These are phyloP conservation scores for Meiosimyza platycephala DNA, from an alignment of 2,888 invertebrate species.

Conservation along the genomic window DNA sequence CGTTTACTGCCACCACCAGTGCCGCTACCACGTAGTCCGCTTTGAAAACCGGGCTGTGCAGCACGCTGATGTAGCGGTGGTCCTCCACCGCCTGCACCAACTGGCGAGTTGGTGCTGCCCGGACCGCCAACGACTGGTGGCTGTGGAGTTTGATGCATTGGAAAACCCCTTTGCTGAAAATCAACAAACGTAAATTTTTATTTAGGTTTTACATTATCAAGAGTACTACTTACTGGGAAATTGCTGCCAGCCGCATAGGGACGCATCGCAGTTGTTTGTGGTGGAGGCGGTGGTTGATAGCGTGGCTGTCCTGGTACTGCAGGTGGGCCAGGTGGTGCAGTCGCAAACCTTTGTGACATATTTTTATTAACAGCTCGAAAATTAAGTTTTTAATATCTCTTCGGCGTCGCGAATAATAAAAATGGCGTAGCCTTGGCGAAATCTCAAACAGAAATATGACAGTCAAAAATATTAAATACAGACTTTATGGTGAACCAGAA, in stretches of 20 bases:
- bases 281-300: conserved; percentile 61
- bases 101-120: conserved; percentile 66
- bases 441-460: conserved; percentile 2
- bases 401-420: conserved; percentile 19
- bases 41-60: conserved; percentile 65
- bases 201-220: not conserved
- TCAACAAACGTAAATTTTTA: not conserved
- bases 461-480: not conserved
- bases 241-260: conserved; percentile 72
- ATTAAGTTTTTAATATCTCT: not conserved
- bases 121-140: conserved; percentile 69
- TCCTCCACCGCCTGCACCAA: conserved; percentile 47
- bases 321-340: conserved; percentile 54
- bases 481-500: not conserved
- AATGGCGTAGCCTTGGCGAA: conserved; percentile 13
- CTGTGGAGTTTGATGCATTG: conserved; percentile 70
- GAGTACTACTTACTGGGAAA: conserved; percentile 76
- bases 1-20: conserved; percentile 73
- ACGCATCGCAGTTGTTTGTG: conserved; percentile 63
- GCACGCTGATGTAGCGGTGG: conserved; percentile 72
- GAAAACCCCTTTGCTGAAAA: conserved; percentile 75
- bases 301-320: conserved; percentile 63
- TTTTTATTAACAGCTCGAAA: conserved; percentile 15
- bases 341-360: conserved; percentile 64
- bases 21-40: conserved; percentile 73